phyloP scores from a whole-genome alignment of 1,140 invertebrate genomes.

The Heliconius nattereri region DNA sequence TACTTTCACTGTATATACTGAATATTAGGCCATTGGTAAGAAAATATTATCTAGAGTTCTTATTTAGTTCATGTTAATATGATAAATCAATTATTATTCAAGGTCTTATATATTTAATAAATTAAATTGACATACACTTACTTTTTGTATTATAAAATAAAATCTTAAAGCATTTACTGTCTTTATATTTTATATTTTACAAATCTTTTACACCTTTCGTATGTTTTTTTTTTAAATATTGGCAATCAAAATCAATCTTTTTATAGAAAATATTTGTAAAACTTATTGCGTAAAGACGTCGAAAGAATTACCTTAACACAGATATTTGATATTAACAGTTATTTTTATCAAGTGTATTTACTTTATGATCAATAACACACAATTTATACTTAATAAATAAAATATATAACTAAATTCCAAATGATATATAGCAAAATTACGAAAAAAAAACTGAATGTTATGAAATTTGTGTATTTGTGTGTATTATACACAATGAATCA shows the following conservation, averaged over 20 bases:
- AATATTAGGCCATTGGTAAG: neutral
- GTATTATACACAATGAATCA: no score
- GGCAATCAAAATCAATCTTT: neutral
- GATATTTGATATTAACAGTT: neutral
- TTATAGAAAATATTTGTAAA: slow-evolving; percentile 1
- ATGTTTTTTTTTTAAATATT: neutral
- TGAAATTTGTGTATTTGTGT: no score
- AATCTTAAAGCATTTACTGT: no score
- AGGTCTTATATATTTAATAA: no score
- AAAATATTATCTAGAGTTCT: neutral
- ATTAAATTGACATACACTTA: no score
- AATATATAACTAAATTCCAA: neutral
- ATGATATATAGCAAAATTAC: neutral
- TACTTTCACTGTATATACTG: neutral
- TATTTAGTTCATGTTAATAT: no score
- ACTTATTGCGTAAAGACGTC: neutral
- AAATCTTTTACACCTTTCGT: no score
- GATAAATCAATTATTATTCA: no score
- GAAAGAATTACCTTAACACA: slow-evolving; percentile 1
- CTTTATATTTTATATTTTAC: no score
- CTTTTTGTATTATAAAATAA: no score
- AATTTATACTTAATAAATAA: neutral
- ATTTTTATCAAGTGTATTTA: neutral
- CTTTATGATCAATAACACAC: no score
- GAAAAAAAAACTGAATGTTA: no score